Evolutionary conservation across 2,113 vertebrate species (phyloP).

Genomic region (Pogona vitticeps): DNA sequence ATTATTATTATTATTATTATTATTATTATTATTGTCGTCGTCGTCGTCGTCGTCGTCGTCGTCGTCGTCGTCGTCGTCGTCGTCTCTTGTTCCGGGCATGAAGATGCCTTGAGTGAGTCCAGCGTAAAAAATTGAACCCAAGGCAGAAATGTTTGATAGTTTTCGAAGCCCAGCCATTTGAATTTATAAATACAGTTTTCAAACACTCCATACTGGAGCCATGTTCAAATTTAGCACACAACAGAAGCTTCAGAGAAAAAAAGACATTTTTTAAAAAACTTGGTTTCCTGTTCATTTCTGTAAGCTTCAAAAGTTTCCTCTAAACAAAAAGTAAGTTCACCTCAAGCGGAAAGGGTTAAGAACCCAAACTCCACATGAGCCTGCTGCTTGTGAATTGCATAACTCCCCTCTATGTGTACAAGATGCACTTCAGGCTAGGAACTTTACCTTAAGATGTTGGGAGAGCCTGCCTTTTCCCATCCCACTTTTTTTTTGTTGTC

Average conservation of each 20-base stretch:
- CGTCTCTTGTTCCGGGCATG: too few relatives aligned
- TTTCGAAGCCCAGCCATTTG: not conserved
- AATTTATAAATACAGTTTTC: conserved; percentile 64
- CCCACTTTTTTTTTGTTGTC: too few relatives aligned
- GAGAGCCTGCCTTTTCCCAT: not conserved
- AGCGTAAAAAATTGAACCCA: too few relatives aligned
- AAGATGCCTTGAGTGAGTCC: too few relatives aligned
- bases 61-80: too few relatives aligned
- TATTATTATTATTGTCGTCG: too few relatives aligned
- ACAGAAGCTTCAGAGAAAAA: conserved; percentile 51
- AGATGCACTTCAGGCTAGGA: not conserved
- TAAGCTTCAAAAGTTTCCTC: conserved; percentile 75
- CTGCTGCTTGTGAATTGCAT: conserved; percentile 48
- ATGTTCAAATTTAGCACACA: conserved; percentile 72
- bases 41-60: too few relatives aligned
- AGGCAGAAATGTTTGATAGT: not conserved
- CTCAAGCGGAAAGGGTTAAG: conserved; percentile 70
- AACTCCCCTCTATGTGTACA: not conserved
- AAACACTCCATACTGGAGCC: not conserved
- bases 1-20: too few relatives aligned
- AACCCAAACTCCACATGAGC: conserved; percentile 54
- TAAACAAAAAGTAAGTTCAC: conserved; percentile 48
- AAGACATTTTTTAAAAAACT: too few relatives aligned
- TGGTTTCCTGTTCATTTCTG: conserved; percentile 78
- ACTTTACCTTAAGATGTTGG: not conserved